Base-by-base conservation (phyloP, 2,797 vertebrate species). In the Myoxocephalus aenaeus region DNA sequence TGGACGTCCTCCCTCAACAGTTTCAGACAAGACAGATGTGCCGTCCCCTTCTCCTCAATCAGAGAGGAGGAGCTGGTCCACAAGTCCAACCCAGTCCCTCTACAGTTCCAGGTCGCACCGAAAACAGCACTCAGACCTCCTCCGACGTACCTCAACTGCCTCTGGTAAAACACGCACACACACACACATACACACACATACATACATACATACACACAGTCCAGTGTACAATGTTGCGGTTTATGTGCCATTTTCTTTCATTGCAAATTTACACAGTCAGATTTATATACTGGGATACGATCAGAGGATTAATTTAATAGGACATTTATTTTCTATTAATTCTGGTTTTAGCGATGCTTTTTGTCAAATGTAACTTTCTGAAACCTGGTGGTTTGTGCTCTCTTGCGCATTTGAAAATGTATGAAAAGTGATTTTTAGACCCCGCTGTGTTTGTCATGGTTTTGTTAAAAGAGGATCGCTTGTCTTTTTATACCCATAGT, bases 61-160 rank as follows among this genome's bases (percentile, higher is more conserved):
- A 0, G 84, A 95, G 77, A 90, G 96, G 75, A 93, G 89, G 53
- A 94, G 90, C 75, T 98, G 96, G 96, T 93, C 96, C 70, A 94
- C 95, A 81, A 98, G 96, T 90, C 95, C 97, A 50, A 89, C 94
- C 1, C 93, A 93, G 75, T 93, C 94, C 3, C 9, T 83, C 15
- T 92, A 95, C 53, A 93, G 94, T 8, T 93, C 96, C 0, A 84
- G 92, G 62, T 74, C 94, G 1, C 96, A 96, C 76, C 96, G 96
- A 84, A 99, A 99, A 66, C 96, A 94, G 42, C 92, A 95, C 58
- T 78, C 95, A 2, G 97, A 98, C 3, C 93, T 95, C 32, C 94
- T 93, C 34, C 87, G 96, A 84, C 95, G 97, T 27, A 95, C 97
- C 15, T 98, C 97, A 57, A 79, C 94, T 0, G 88, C 91, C 3